A percentile compares a stretch with the other conserved stretches of the same genome.
Evolutionary conservation across 2,888 invertebrate genomes (phyloP).

Genomic region (Villa cingulata): DNA sequence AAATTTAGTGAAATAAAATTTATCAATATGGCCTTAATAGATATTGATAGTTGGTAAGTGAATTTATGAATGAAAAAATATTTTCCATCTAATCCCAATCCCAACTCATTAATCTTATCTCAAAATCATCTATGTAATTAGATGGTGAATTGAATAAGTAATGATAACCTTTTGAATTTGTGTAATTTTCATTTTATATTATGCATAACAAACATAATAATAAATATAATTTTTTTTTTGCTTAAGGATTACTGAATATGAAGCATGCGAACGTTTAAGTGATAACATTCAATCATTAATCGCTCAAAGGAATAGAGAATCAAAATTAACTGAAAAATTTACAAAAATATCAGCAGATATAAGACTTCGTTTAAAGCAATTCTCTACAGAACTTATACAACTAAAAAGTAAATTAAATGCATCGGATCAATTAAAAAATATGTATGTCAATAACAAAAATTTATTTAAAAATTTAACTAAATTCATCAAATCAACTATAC

Average conservation of each 20-base stretch:
- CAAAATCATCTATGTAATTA: too few species aligned
- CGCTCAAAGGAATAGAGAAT: constrained; percentile 40
- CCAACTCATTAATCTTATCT: not conserved
- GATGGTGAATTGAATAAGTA: too few species aligned
- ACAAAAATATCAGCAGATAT: constrained; percentile 45
- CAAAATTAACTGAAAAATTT: constrained; percentile 42
- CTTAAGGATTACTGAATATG: constrained; percentile 48
- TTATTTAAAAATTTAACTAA: not conserved
- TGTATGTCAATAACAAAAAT: constrained; percentile 17
- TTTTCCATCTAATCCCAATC: too few species aligned
- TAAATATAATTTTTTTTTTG: constrained; percentile 1
- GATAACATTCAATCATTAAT: constrained; percentile 49
- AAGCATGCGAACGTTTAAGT: constrained; percentile 49
- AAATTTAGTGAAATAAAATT: too few species aligned
- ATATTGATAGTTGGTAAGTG: constrained; percentile 36
- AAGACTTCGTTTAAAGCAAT: constrained; percentile 47
- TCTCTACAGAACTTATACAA: constrained; percentile 44
- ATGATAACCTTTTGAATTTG: too few species aligned
- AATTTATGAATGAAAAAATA: too few species aligned
- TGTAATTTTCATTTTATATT: too few species aligned
- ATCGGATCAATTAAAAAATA: constrained; percentile 26
- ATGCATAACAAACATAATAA: too few species aligned
- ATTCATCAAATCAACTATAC: too few species aligned
- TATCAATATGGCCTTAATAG: constrained; percentile 30
- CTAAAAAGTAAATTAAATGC: constrained; percentile 43